Conservation (phyloP, 2,113 vertebrate species). For the Calypte anna region DNA sequence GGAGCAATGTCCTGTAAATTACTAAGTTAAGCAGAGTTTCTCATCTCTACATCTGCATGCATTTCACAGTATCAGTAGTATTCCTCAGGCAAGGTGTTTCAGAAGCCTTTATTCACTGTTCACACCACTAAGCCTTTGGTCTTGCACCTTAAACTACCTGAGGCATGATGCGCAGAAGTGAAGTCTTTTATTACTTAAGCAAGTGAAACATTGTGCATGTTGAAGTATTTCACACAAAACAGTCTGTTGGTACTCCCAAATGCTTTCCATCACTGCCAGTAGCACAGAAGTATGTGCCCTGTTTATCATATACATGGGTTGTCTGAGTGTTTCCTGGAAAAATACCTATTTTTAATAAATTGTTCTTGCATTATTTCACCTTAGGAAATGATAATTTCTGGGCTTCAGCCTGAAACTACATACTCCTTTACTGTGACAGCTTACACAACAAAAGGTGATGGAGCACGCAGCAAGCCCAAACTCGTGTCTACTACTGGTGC, state of each 20-base stretch:
- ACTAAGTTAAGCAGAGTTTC: not conserved
- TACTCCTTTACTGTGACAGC: constrained; percentile 97
- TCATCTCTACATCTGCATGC: not conserved
- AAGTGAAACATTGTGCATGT: not conserved
- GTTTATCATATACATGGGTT: not conserved
- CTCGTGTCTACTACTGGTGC: constrained; percentile 93
- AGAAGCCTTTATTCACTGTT: not conserved
- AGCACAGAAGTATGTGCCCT: not conserved
- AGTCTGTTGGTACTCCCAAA: not conserved
- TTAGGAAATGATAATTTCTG: constrained; percentile 96
- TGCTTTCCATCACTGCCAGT: constrained; percentile 45
- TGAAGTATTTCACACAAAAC: not conserved
- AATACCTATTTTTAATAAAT: not conserved
- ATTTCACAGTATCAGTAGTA: not conserved
- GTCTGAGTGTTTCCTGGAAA: not conserved
- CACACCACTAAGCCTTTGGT: not conserved
- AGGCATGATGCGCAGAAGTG: not conserved
- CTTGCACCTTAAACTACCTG: not conserved
- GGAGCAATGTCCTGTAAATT: not conserved
- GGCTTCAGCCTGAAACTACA: constrained; percentile 93
- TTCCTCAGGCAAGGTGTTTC: not conserved
- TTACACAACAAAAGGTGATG: constrained; percentile 98
- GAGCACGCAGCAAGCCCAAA: constrained; percentile 97
- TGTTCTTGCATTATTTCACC: constrained; percentile 45
- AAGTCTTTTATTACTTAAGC: not conserved